Evolutionary conservation across 2,888 invertebrate genomes (phyloP).

Genomic region (Rotaria macrura): DNA sequence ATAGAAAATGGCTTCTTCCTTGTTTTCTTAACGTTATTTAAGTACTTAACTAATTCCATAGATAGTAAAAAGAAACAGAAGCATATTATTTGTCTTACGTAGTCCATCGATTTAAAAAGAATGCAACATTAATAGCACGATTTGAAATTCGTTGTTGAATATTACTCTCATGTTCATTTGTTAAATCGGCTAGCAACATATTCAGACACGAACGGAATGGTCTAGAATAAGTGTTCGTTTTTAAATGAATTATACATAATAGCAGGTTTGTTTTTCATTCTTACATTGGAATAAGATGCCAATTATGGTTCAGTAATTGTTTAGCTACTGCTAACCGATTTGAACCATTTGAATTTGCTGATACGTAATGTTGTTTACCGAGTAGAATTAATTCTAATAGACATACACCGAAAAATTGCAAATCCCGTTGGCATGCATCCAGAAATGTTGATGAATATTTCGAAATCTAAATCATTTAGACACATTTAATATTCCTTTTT

Average conservation of each 20-base stretch:
- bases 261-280: not conserved
- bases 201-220: not conserved
- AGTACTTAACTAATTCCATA: too few relatives aligned
- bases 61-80: too few relatives aligned
- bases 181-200: not conserved
- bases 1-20: too few relatives aligned
- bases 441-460: not conserved
- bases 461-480: not conserved
- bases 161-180: not conserved
- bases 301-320: not conserved
- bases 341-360: not conserved
- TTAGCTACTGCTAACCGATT: not conserved
- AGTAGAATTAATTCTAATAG: not conserved
- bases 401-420: not conserved
- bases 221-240: not conserved
- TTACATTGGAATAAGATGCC: not conserved
- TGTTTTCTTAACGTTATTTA: too few relatives aligned
- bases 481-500: too few relatives aligned
- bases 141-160: not conserved
- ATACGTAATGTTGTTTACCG: not conserved
- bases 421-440: not conserved
- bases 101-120: not conserved
- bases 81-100: not conserved
- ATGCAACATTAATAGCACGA: not conserved
- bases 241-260: not conserved